A percentile compares a stretch with the other conserved stretches of the same genome.
Conservation (phyloP, 1,140 invertebrate species). For the Drosophila murphyi region DNA sequence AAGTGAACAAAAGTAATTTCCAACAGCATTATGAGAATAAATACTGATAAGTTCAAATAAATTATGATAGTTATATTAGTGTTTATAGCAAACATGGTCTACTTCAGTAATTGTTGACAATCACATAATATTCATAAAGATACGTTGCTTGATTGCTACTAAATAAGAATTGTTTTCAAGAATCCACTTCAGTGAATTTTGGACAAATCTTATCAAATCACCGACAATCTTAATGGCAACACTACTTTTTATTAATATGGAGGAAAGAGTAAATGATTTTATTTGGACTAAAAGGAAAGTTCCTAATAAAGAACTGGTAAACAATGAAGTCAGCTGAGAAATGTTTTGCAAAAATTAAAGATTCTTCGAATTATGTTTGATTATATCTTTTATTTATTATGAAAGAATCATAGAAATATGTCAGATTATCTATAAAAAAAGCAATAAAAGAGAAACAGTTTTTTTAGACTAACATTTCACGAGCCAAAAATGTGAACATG, state of each 20-base stretch:
- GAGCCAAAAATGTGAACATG: too few species aligned
- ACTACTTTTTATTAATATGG: not conserved
- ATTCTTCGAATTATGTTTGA: too few species aligned
- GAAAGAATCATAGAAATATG: too few species aligned
- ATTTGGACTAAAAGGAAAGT: not conserved
- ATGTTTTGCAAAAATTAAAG: too few species aligned
- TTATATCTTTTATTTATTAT: too few species aligned
- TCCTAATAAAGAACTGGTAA: too few species aligned
- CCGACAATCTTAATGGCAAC: not conserved
- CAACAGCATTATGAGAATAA: too few species aligned
- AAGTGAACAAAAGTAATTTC: too few species aligned
- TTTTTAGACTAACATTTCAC: too few species aligned
- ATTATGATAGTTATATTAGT: not conserved
- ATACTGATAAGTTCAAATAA: not conserved
- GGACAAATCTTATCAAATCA: not conserved
- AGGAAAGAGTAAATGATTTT: not conserved
- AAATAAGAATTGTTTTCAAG: not conserved
- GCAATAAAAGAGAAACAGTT: too few species aligned
- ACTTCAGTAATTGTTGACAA: not conserved
- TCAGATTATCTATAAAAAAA: too few species aligned
- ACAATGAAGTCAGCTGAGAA: too few species aligned
- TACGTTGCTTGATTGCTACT: not conserved
- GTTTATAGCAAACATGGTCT: not conserved
- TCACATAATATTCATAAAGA: conserved; percentile 8
- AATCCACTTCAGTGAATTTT: conserved; percentile 2